A percentile compares a stretch with the other conserved stretches of the same genome.
These are phyloP conservation scores for Typhlomys cinereus DNA, from an alignment of 2,113 vertebrate species.

Conservation along the genomic window DNA sequence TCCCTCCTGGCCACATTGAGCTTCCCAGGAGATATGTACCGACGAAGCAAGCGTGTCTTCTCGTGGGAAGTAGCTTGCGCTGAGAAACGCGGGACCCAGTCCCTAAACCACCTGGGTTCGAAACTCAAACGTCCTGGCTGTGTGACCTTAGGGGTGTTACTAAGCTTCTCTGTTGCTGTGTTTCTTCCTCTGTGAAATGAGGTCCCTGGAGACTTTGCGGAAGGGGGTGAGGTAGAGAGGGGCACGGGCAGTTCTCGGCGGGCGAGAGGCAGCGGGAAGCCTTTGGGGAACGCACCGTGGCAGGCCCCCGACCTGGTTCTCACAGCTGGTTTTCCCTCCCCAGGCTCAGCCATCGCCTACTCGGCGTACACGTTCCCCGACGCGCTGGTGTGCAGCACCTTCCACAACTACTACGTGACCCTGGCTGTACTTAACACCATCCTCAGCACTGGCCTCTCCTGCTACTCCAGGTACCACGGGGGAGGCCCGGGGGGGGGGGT, in stretches of 20 bases:
- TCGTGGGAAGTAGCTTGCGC: rapidly evolving
- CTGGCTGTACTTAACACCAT: slow-evolving; percentile 87
- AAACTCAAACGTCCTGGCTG: background rate
- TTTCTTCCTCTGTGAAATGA: background rate
- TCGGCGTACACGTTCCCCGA: slow-evolving; percentile 91
- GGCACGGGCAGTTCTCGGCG: background rate
- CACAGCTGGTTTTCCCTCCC: background rate
- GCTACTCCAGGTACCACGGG: slow-evolving; percentile 93
- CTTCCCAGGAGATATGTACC: background rate
- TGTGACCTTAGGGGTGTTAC: background rate
- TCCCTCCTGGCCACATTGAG: no score
- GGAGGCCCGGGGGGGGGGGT: rapidly evolving
- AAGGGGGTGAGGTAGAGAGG: no score
- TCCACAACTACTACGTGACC: slow-evolving; percentile 88
- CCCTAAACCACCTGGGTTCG: background rate
- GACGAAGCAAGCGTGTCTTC: background rate
- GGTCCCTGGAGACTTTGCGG: background rate
- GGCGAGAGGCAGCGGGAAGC: background rate
- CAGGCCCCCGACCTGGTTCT: background rate
- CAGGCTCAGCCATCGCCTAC: slow-evolving; percentile 94
- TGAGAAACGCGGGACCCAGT: rapidly evolving
- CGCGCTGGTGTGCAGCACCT: slow-evolving; percentile 87
- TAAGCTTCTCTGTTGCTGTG: background rate
- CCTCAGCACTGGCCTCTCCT: slow-evolving; percentile 89
- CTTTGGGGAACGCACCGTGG: background rate